Base-by-base conservation (phyloP, 2,888 invertebrate species). In the Agrilus cyanescens region DNA sequence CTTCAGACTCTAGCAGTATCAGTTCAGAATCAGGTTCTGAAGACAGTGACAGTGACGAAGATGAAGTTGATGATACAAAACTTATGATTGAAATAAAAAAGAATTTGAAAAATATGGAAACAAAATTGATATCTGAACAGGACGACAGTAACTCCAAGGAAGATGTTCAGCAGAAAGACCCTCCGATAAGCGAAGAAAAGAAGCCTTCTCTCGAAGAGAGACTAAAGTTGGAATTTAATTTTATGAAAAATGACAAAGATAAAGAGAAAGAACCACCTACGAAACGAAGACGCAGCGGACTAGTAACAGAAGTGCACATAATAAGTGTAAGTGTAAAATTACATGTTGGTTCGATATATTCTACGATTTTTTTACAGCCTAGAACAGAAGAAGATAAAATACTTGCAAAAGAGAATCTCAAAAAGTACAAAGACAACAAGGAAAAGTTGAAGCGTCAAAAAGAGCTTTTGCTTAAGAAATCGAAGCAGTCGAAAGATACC, bases 351-450 rank as follows among this genome's bases (percentile, higher is more conserved):
- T 12, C n/a, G 10, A 35, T 40, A 12, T 35, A 36, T 33, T 41
- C n/a, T 37, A 16, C 16, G 15, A 37, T 41, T 43, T 16, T 42
- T 43, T 56, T 66, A 34, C 62, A 87, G 86, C 88, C 89, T 0
- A 73, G 88, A 29, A 77, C 82, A 2, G 87, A 88, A 59, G 85
- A 86, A 58, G 86, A 86, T 60, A 78, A 78, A 52, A 53, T 78
- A 32, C 77, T 79, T 35, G 79, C 78, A 46, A 75, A 81, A 46
- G 65, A 79, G 46, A 84, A 84, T 58, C 73, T 82, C 48, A 82
- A 81, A 57, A 74, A 81, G 38, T 85, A 85, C 63, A 81, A 80
- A 60, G 80, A 84, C 57, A 83, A 85, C 31, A 86, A 87, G 59
- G 85, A 86, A 58, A 83, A 83, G 61, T 66, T 85, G 47, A 74